Conservation (phyloP, 92 coral and sea anemone species). For the Palythoa grandiflora region DNA sequence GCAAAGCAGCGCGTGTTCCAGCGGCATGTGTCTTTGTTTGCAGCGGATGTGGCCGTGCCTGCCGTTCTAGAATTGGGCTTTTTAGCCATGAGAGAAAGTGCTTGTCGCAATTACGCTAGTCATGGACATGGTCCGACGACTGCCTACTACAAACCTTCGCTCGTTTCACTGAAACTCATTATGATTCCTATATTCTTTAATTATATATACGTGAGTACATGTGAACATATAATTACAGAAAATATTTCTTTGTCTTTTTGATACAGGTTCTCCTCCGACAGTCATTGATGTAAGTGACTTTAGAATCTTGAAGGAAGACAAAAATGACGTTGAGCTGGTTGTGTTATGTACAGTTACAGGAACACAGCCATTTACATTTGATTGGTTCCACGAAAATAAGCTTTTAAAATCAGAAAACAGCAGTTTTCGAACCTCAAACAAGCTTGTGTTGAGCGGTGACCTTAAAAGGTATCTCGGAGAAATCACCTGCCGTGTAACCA, state of each 20-base stretch:
- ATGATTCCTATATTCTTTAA: too few species aligned
- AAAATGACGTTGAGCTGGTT: slow-evolving; percentile 7
- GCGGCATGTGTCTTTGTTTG: too few species aligned
- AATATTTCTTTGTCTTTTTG: background rate
- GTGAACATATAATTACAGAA: background rate
- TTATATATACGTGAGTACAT: too few species aligned
- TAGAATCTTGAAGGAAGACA: background rate
- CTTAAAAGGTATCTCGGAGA: background rate
- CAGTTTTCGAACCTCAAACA: background rate
- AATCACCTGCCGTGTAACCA: slow-evolving; percentile 17
- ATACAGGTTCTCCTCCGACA: slow-evolving; percentile 9
- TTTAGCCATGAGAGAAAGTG: too few species aligned
- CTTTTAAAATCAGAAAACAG: background rate
- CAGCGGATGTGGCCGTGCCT: too few species aligned
- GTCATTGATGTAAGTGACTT: slow-evolving; percentile 4
- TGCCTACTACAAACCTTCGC: too few species aligned
- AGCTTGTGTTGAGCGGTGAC: background rate
- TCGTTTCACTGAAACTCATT: too few species aligned
- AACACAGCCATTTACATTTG: background rate
- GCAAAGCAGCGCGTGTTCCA: too few species aligned
- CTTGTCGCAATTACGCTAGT: too few species aligned
- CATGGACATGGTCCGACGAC: too few species aligned
- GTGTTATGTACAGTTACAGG: slow-evolving; percentile 24
- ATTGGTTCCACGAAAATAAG: background rate
- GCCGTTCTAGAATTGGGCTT: too few species aligned